Conservation (phyloP, 2,113 vertebrate species). For the Salvelinus sp. region DNA sequence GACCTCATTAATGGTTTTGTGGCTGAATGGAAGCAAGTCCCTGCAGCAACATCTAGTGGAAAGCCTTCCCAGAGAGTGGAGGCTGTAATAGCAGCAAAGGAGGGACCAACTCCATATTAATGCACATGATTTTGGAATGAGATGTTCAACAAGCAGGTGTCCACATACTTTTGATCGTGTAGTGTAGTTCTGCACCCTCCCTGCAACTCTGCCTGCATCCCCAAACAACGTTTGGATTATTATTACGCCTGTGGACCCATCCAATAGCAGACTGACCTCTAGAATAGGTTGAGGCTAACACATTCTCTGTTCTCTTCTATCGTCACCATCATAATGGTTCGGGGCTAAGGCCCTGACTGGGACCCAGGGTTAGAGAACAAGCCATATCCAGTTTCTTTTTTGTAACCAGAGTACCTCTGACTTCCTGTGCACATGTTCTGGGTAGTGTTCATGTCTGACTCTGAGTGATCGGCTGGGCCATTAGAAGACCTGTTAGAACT, state of each 20-base stretch:
- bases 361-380: slow-evolving; percentile 70
- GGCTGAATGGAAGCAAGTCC: too few species aligned
- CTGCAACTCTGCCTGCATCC: slow-evolving; percentile 16
- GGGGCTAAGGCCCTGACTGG: slow-evolving; percentile 44
- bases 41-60: too few species aligned
- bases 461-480: slow-evolving; percentile 61
- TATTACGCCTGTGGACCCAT: slow-evolving; percentile 6
- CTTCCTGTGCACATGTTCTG: slow-evolving; percentile 71
- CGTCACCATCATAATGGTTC: slow-evolving; percentile 57
- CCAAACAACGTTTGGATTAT: slow-evolving; percentile 9
- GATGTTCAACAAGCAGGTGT: too few species aligned
- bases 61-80: too few species aligned
- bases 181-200: slow-evolving; percentile 12
- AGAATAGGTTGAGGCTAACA: slow-evolving; percentile 54
- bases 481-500: slow-evolving; percentile 57
- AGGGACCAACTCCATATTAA: too few species aligned
- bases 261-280: slow-evolving; percentile 10
- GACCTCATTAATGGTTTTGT: too few species aligned
- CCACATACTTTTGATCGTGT: too few species aligned
- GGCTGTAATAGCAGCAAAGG: too few species aligned
- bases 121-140: too few species aligned
- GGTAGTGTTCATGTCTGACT: slow-evolving; percentile 54
- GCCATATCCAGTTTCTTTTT: slow-evolving; percentile 72
- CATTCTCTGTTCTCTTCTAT: slow-evolving; percentile 62
- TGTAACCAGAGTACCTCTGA: slow-evolving; percentile 69